phyloP scores from a whole-genome alignment of 2,797 vertebrate genomes.

The Malurus leucopterus region DNA sequence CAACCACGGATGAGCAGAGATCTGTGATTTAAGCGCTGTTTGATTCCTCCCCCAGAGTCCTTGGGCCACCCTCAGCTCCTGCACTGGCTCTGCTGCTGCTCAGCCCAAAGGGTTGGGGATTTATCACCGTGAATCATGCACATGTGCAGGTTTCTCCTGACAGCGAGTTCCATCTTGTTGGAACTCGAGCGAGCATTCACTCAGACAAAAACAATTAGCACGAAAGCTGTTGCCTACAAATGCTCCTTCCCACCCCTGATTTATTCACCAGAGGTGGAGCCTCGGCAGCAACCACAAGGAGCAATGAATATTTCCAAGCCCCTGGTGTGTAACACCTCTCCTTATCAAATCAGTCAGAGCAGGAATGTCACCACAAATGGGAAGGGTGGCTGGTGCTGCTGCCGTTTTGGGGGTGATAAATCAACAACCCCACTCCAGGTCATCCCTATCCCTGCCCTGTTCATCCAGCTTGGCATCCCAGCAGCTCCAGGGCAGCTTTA shows the following conservation, averaged over 20 bases:
- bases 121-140: constrained; percentile 44
- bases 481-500: background rate
- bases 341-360: background rate
- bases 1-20: background rate
- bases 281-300: constrained; percentile 1
- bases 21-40: background rate
- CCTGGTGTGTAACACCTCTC: background rate
- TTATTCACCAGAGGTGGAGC: constrained; percentile 30
- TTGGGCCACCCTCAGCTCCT: background rate
- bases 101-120: background rate
- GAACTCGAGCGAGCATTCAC: constrained; percentile 17
- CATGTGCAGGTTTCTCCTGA: constrained; percentile 11
- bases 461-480: background rate
- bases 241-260: background rate
- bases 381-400: background rate
- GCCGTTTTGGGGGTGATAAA: background rate
- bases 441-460: background rate
- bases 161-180: background rate
- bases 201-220: constrained; percentile 55
- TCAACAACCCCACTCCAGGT: background rate
- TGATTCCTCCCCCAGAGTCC: background rate
- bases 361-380: background rate
- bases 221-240: constrained; percentile 1
- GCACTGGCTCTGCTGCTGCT: background rate
- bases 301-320: background rate